Base-by-base conservation (phyloP, 2,888 invertebrate species). In the Crematogaster levior region DNA sequence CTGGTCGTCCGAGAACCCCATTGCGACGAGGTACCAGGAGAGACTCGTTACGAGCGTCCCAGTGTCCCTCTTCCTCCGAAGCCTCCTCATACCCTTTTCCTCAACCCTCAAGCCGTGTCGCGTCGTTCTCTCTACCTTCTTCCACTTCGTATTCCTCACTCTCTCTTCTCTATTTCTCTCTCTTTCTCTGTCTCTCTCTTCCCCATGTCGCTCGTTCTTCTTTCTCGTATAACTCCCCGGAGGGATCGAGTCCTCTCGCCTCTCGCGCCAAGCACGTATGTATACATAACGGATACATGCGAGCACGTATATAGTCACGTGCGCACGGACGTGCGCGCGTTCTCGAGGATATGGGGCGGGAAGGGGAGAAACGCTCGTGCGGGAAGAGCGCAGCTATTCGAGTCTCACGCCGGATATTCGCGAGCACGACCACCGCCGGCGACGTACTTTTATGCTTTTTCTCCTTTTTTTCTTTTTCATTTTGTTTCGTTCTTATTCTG, bases 11-110 rank as follows among this genome's bases (percentile, higher is more conserved):
- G 85, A 89, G 82, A 88, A 83, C 87, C 68, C 86, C 84, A 82
- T 84, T 85, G 77, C 85, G 83, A 73, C 82, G 84, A 65, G 63
- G 63, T 40, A 88, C 84, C 90, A 84, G 82, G 81, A 90, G 91
- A 85, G 91, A 89, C 90, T 90, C 90, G 90, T 91, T 91, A 91
- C 89, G 86, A 83, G 75, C 87, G 84, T 84, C 83, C 83, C 79
- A 82, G 77, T 86, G 85, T 87, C 74, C 86, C 85, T 87, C 85
- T 72, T 81, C 75, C 60, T 37, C 48, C 66, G 21, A 37, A 30
- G 46, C 18, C 60, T 7, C 12, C 73, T 58, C 58, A 10, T 30
- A 15, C 60, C 53, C 27, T 58, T 37, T 37, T 82, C 77, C 56
- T 46, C 48, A 74, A 74, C 48, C 30, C 74, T 63, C 51, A 40